Evolutionary conservation across 92 coral and sea anemone species (phyloP), one percentile per base, ranked within the genome.

Genomic region (Chrysogorgia sp.): DNA sequence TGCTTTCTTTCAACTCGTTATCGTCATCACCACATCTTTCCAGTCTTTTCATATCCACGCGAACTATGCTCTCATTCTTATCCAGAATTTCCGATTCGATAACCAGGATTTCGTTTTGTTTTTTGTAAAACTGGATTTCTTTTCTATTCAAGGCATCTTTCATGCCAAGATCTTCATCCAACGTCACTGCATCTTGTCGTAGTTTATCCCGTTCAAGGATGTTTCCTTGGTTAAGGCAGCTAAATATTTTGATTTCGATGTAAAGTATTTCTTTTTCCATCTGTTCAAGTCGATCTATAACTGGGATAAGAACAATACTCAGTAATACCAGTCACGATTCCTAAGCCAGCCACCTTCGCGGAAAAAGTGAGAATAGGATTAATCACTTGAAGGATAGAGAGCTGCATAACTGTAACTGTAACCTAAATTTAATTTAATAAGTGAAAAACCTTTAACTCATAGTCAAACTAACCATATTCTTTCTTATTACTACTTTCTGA

Each of bases 151-250:
- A 21, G 21, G 31, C 55, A 12, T 72, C 63, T 1, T 58, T 29
- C 79, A 72, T 53, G 48, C 31, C 25, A 17, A 56, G 32, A 34
- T 72, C 65, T 72, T 72, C 79, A 52, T 72, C 79, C 33, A 72
- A 26, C 1, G 79, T 32, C 12, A 72, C 15, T 10, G 64, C 65
- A 26, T 72, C 79, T 20, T 43, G 65, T 5, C 79, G 63, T 31
- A 56, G 41, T 25, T 56, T 72, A 33, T 72, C 79, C 22, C 79
- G 26, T 40, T 72, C 64, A 7, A 72, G 35, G 1, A 72, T 8
- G 15, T 72, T 72, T 14, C 20, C 50, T n/a, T 72, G 64, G 50
- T 72, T 24, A 15, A 34, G 1, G 37, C 79, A 72, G 63, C 34
- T 32, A 25, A 72, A n/a, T 41, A 72, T 33, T 34, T 72, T 33